Conservation (phyloP, 92 coral and sea anemone species). For the Pocillopora grandis region DNA sequence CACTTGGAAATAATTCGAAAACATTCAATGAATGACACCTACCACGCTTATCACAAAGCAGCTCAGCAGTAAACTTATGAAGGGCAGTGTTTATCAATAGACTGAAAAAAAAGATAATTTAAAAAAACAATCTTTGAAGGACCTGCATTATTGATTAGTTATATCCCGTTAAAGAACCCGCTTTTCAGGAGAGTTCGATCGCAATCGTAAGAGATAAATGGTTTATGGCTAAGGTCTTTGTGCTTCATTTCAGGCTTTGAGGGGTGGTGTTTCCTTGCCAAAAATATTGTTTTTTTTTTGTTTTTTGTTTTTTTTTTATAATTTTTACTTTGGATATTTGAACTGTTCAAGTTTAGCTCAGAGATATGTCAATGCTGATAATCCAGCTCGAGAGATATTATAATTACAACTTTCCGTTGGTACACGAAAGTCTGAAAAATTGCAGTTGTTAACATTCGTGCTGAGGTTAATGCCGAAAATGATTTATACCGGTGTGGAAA, state of each 20-base stretch:
- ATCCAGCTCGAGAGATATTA: neutral
- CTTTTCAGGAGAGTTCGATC: neutral
- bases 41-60: neutral
- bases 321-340: no score
- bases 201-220: neutral
- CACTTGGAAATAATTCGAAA: neutral
- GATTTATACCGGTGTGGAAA: neutral
- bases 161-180: neutral
- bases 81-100: neutral
- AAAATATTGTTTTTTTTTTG: no score
- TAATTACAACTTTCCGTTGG: no score
- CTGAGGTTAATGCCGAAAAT: neutral
- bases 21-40: neutral
- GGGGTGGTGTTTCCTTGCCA: no score
- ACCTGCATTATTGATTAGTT: conserved; percentile 20
- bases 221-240: neutral
- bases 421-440: neutral
- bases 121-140: neutral
- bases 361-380: neutral
- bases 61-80: neutral
- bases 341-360: no score
- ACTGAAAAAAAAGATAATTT: neutral
- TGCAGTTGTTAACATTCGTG: neutral
- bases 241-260: neutral
- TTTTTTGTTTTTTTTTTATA: no score